Percentiles rank a stretch among this genome's conserved stretches.
These are phyloP conservation scores for Polymixis lichenea DNA, from an alignment of 2,888 invertebrate genomes.

Conservation along the genomic window DNA sequence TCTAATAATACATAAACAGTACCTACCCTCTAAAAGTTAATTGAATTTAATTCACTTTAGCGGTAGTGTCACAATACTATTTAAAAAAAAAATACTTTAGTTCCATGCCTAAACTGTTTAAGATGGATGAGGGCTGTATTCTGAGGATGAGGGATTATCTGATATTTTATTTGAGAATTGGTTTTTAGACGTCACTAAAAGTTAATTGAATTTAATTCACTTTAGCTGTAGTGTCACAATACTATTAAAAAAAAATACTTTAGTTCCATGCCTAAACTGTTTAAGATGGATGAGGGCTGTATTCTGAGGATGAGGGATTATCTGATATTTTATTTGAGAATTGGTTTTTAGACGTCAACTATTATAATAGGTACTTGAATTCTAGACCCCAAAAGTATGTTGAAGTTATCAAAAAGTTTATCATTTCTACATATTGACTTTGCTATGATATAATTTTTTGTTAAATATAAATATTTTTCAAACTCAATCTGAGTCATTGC, in stretches of 20 bases:
- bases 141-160: neutral
- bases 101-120: neutral
- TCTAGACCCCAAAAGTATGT: neutral
- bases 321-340: neutral
- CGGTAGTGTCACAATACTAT: neutral
- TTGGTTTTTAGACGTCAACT: neutral
- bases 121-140: neutral
- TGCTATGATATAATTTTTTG: neutral
- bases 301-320: neutral
- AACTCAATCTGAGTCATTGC: neutral
- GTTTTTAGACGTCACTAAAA: neutral
- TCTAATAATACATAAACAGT: neutral
- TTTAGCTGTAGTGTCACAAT: neutral
- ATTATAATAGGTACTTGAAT: neutral
- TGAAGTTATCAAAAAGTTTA: neutral
- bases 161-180: neutral
- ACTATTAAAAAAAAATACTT: neutral
- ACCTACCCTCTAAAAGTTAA: neutral
- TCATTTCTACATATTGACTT: neutral
- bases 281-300: neutral
- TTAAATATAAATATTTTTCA: neutral
- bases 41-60: neutral
- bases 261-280: neutral
- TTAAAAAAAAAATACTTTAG: neutral
- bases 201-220: neutral